A percentile compares a stretch with the other conserved stretches of the same genome.
Conservation (phyloP, 2,113 vertebrate species). For the Callipepla squamata region DNA sequence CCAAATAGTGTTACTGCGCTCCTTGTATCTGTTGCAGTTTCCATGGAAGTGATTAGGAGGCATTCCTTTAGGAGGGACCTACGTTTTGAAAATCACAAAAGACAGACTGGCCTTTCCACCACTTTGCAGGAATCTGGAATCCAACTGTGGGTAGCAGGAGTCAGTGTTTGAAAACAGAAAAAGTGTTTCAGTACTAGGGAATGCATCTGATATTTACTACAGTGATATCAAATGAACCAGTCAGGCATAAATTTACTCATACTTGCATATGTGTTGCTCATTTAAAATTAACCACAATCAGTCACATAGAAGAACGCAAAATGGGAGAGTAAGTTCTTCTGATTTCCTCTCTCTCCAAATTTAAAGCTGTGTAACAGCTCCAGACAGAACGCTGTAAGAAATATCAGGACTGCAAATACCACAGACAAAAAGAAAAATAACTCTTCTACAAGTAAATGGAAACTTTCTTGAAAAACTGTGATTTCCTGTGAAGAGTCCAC, state of each 20-base stretch:
- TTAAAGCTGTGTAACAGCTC: background rate
- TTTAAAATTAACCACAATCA: background rate
- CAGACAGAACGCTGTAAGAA: background rate
- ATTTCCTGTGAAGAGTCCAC: background rate
- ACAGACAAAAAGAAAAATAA: conserved; percentile 18
- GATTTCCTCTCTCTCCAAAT: background rate
- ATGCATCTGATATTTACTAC: background rate
- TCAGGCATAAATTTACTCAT: background rate
- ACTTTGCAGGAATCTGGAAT: background rate
- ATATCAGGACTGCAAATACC: background rate
- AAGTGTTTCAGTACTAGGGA: background rate
- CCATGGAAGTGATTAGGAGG: background rate
- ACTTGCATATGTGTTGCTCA: background rate
- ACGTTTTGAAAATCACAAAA: background rate
- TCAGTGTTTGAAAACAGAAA: background rate
- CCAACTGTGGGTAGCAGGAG: background rate
- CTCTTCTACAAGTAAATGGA: background rate
- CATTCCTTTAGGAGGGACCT: background rate
- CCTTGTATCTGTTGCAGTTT: background rate
- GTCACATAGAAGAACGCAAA: background rate
- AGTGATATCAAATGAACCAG: background rate
- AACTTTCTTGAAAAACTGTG: background rate
- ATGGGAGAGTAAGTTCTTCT: background rate
- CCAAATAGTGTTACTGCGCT: background rate
- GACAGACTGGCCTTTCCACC: background rate